phyloP scores from a whole-genome alignment of 64 coral and sea anemone species.

The Astreopora myriophthalma region DNA sequence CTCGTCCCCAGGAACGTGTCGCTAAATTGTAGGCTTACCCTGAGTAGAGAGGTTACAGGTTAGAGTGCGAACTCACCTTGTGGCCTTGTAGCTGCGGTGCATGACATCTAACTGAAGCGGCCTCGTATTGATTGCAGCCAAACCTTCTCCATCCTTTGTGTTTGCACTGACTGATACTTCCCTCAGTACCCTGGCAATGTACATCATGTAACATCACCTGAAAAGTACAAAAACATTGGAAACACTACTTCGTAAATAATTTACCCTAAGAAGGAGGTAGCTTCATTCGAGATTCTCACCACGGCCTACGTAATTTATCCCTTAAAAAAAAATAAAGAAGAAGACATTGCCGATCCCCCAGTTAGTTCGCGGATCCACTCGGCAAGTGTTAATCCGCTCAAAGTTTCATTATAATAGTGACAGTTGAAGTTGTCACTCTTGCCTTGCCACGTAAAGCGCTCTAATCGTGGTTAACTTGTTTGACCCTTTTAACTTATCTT shows the following conservation, averaged over 20 bases:
- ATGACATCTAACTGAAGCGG: slow-evolving; percentile 68
- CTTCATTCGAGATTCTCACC: no score
- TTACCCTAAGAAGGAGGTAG: no score
- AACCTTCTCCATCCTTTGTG: not conserved
- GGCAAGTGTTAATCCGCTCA: no score
- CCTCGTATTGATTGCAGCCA: slow-evolving; percentile 64
- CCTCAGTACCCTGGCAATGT: slow-evolving; percentile 50
- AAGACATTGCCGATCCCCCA: no score
- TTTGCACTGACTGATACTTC: slow-evolving; percentile 2
- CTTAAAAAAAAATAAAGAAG: no score
- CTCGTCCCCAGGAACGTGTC: no score
- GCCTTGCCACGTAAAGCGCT: not conserved
- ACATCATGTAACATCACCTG: slow-evolving; percentile 48
- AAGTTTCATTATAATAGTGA: no score
- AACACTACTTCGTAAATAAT: not conserved
- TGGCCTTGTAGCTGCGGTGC: slow-evolving; percentile 35
- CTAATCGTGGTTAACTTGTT: not conserved
- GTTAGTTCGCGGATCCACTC: no score
- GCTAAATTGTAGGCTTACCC: no score
- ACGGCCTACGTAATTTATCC: no score
- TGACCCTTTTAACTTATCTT: not conserved
- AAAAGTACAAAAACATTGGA: not conserved
- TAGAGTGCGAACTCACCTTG: not conserved
- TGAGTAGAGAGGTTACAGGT: no score
- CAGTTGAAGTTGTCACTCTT: not conserved